Percentiles rank a stretch among this genome's conserved stretches.
These are phyloP conservation scores for Selenia dentaria DNA, from an alignment of 2,888 invertebrate genomes.

Conservation along the genomic window DNA sequence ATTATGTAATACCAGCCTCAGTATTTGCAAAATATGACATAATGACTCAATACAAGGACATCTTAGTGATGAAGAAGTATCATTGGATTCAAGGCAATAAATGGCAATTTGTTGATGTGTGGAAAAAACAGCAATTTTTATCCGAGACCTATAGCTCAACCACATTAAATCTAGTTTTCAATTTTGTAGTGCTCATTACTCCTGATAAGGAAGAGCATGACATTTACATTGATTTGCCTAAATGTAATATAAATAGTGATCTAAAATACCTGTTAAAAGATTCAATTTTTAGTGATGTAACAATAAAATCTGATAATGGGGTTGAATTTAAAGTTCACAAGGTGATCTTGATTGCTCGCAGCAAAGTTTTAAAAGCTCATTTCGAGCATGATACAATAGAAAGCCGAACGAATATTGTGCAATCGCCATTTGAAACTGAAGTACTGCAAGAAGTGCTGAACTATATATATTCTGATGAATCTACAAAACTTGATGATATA, in stretches of 20 bases:
- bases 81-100: no score
- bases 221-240: no score
- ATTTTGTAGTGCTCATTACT: no score
- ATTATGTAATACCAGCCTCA: no score
- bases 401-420: constrained; percentile 3
- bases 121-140: no score
- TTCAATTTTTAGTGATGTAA: background rate
- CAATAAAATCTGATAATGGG: constrained; percentile 4
- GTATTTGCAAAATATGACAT: no score
- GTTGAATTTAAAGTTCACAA: constrained; percentile 5
- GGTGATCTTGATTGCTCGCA: background rate
- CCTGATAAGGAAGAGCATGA: no score
- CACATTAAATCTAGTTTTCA: no score
- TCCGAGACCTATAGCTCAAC: no score
- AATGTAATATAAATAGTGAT: constrained; percentile 28
- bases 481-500: background rate
- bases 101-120: no score
- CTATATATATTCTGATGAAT: constrained; percentile 9
- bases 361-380: constrained; percentile 5
- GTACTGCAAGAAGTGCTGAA: constrained; percentile 1
- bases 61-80: no score
- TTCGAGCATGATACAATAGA: constrained; percentile 1
- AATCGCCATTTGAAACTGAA: constrained; percentile 2
- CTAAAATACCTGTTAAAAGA: background rate
- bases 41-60: no score